These are phyloP conservation scores for Heliothis virescens DNA, from an alignment of 1,140 invertebrate species.

Conservation along the genomic window DNA sequence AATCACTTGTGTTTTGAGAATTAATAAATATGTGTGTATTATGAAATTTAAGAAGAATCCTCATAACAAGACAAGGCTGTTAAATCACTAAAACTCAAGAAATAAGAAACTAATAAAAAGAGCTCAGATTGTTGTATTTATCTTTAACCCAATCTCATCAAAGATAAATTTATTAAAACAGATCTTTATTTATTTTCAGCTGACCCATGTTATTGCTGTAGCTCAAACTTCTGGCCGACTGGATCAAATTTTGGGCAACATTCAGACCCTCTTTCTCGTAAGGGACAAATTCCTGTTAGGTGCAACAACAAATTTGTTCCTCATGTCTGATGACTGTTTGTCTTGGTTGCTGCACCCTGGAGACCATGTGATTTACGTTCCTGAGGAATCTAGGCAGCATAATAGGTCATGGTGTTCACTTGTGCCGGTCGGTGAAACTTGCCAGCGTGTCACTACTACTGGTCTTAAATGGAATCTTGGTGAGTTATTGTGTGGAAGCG, in stretches of 20 bases:
- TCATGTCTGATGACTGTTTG: conserved; percentile 88
- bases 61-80: no score
- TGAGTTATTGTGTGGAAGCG: no score
- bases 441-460: conserved; percentile 89
- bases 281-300: conserved; percentile 83
- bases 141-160: no score
- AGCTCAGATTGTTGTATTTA: background rate
- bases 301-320: conserved; percentile 86
- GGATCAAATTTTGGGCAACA: conserved; percentile 93
- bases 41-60: no score
- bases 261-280: conserved; percentile 90
- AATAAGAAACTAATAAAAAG: no score
- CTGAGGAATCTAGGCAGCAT: conserved; percentile 80
- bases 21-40: no score
- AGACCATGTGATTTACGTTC: conserved; percentile 89
- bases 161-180: no score
- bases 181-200: conserved; percentile 74
- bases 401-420: conserved; percentile 90
- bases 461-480: conserved; percentile 95
- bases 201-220: conserved; percentile 88
- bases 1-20: no score
- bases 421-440: conserved; percentile 89
- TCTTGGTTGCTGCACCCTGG: conserved; percentile 90
- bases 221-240: conserved; percentile 90
- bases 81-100: no score